These are phyloP conservation scores for Threskiornis aethiopicus DNA, from an alignment of 2,797 vertebrate species.

Conservation along the genomic window DNA sequence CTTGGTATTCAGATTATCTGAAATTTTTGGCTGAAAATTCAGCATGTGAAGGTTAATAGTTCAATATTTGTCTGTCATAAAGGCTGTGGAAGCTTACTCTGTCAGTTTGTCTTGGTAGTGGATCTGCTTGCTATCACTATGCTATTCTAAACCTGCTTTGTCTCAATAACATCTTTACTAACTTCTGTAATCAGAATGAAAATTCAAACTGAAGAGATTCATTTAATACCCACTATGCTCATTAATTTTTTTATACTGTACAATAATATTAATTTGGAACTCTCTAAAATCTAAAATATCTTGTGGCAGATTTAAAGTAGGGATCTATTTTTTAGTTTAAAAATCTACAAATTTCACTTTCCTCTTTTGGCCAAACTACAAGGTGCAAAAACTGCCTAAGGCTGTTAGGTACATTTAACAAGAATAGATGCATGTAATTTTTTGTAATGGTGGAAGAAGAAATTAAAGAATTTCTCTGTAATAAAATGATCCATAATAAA, in stretches of 20 bases:
- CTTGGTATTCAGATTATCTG: conserved; percentile 1
- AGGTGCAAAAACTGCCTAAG: not conserved
- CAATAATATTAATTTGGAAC: conserved; percentile 18
- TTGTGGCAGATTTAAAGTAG: conserved; percentile 34
- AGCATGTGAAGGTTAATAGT: conserved; percentile 2
- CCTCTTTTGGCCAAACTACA: not conserved
- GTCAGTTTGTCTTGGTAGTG: conserved; percentile 6
- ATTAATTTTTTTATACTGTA: not conserved
- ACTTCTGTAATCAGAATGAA: not conserved
- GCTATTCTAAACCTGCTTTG: not conserved
- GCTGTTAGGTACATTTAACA: not conserved
- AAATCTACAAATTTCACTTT: conserved; percentile 21
- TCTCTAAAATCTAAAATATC: conserved; percentile 51
- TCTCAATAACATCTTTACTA: not conserved
- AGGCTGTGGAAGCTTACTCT: not conserved
- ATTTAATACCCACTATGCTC: conserved; percentile 16
- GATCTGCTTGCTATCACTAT: not conserved
- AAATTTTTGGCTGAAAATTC: conserved; percentile 48
- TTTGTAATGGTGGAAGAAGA: not conserved
- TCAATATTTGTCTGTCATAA: not conserved
- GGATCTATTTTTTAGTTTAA: conserved; percentile 9
- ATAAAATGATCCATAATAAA: not conserved
- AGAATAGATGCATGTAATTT: not conserved
- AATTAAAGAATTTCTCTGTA: not conserved
- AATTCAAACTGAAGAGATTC: conserved; percentile 13